phyloP scores from a whole-genome alignment of 64 coral and sea anemone species.

The Pocillopora damicornis region DNA sequence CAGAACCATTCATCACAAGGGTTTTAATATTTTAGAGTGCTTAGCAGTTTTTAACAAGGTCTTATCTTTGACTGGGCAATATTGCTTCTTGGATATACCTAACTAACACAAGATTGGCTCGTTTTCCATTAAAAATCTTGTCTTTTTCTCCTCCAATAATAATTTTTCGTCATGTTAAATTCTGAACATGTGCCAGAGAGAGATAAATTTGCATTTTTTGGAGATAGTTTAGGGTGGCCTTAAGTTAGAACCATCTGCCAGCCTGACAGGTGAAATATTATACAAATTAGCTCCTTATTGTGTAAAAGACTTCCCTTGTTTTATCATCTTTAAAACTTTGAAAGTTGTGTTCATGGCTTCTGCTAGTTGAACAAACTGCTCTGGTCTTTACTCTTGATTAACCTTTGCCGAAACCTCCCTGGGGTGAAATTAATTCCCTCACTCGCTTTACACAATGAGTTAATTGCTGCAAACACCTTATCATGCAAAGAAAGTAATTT shows the following conservation, averaged over 20 bases:
- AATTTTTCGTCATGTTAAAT: constrained; percentile 41
- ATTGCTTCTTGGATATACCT: constrained; percentile 31
- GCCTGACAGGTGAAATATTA: background rate
- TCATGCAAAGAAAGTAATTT: constrained; percentile 38
- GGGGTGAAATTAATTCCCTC: constrained; percentile 22
- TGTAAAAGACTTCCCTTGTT: background rate
- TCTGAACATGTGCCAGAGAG: background rate
- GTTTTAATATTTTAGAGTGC: constrained; percentile 38
- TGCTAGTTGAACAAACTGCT: background rate
- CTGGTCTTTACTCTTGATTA: background rate
- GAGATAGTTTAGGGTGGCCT: background rate
- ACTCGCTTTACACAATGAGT: constrained; percentile 42
- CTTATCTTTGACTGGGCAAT: constrained; percentile 10
- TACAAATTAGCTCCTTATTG: background rate
- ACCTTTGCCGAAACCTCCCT: constrained; percentile 21
- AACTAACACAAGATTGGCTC: constrained; percentile 33
- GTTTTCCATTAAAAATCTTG: constrained; percentile 22
- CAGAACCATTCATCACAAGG: background rate
- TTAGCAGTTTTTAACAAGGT: constrained; percentile 24
- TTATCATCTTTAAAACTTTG: background rate
- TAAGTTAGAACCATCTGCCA: constrained; percentile 20
- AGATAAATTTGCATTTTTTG: background rate
- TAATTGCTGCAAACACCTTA: constrained; percentile 38
- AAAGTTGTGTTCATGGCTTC: background rate
- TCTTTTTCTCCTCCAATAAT: background rate